Conservation (phyloP, 2,113 vertebrate species). For the Oncorhynchus gorbuscha region DNA sequence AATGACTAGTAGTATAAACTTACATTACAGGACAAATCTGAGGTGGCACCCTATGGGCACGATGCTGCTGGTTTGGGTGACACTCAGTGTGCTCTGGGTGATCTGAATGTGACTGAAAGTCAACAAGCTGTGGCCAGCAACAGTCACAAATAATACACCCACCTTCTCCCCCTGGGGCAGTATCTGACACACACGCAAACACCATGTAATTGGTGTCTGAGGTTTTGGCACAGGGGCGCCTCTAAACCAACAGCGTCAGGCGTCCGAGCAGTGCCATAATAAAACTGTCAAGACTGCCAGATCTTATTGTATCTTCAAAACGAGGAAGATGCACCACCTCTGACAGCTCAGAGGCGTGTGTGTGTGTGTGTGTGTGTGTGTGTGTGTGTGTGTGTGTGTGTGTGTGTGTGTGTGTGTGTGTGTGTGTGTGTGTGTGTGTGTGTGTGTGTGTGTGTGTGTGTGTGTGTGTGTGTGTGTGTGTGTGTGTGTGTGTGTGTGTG, state of each 20-base stretch:
- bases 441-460: too few species aligned
- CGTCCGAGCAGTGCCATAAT: constrained; percentile 31
- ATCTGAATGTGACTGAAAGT: constrained; percentile 44
- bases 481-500: too few species aligned
- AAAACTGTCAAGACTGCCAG: constrained; percentile 14
- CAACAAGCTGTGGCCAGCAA: constrained; percentile 37
- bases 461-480: too few species aligned
- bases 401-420: too few species aligned
- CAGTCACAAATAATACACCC: constrained; percentile 42
- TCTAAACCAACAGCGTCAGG: constrained; percentile 14
- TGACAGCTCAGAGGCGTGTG: neutral
- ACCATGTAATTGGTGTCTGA: constrained; percentile 49
- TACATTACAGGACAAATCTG: too few species aligned
- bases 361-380: too few species aligned
- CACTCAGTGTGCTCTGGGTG: constrained; percentile 31
- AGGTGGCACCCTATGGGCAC: too few species aligned
- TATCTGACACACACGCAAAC: neutral
- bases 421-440: too few species aligned
- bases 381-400: too few species aligned
- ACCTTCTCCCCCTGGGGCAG: constrained; percentile 36
- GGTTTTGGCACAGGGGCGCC: constrained; percentile 40
- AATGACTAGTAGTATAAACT: too few species aligned
- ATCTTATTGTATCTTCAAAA: constrained; percentile 36
- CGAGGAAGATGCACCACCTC: constrained; percentile 6
- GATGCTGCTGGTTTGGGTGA: neutral